Percentiles rank a stretch among this genome's conserved stretches.
Evolutionary conservation across 2,797 vertebrate species (phyloP).

Genomic region (Pipistrellus nathusii): DNA sequence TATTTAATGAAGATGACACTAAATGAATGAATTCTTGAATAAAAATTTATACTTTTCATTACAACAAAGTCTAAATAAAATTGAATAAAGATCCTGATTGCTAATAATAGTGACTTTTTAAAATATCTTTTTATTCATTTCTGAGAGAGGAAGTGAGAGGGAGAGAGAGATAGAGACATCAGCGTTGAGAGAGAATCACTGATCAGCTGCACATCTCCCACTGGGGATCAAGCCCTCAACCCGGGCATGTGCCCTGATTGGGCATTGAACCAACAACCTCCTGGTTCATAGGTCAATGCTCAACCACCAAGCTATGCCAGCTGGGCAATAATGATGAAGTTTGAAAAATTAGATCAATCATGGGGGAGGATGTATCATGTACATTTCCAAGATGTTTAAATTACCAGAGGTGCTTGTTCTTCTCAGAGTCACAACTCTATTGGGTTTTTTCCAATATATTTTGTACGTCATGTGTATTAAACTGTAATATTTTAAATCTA

Average conservation of each 20-base stretch:
- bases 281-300: too few relatives aligned
- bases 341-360: conserved; percentile 73
- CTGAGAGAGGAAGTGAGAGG: too few relatives aligned
- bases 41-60: conserved; percentile 86
- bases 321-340: conserved; percentile 42
- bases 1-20: conserved; percentile 87
- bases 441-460: conserved; percentile 61
- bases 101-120: conserved; percentile 75
- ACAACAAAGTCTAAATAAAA: conserved; percentile 82
- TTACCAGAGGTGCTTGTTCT: neutral
- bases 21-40: conserved; percentile 84
- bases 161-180: too few relatives aligned
- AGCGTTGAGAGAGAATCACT: too few relatives aligned
- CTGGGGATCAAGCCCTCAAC: too few relatives aligned
- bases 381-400: conserved; percentile 13
- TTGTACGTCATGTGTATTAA: conserved; percentile 68
- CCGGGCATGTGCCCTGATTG: too few relatives aligned
- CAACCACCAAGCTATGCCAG: too few relatives aligned
- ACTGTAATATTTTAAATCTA: conserved; percentile 79
- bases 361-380: neutral
- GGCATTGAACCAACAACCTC: too few relatives aligned
- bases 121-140: neutral
- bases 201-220: too few relatives aligned
- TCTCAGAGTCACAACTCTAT: conserved; percentile 55
- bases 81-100: conserved; percentile 83